Base-by-base conservation (phyloP, 2,797 vertebrate genomes). In the Sardinella longiceps region DNA sequence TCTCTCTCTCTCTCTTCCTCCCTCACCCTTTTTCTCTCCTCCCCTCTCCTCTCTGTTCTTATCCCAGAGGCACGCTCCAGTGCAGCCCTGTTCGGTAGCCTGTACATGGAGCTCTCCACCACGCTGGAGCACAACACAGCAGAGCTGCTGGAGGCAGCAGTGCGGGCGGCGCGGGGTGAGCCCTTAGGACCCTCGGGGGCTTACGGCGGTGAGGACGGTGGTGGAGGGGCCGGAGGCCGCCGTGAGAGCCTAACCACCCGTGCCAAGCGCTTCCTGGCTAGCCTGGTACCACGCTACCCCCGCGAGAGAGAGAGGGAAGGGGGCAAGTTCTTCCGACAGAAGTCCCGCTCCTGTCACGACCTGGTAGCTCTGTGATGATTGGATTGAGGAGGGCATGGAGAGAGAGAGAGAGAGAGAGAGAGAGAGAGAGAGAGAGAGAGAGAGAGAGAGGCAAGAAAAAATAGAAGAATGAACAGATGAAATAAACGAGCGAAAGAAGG, bases 261-360 rank as follows among this genome's bases (percentile, higher is more conserved):
- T 23, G 96, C 96, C 83, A 96, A 96, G 85, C 96, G 97, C n/a
- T 96, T 97, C 92, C 94, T 97, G 81, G 94, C 96, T 82, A 96
- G 92, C 90, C 91, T 97, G 83, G 95, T 97, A 89, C 96, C 96
- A 0, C 95, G 96, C n/a, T 92, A 94, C 86, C 94, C 89, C 0
- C 91, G 94, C 23, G 94, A 94, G 81, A 86, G 84, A 33, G 87
- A 89, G 50, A 84, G 92, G 39, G 94, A 94, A 12, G 92, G 82
- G 66, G 94, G 95, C 88, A 95, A 94, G 89, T 96, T 97, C 91
- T 94, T 97, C 91, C 95, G 96, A 90, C 96, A 97, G 89, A 96
- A 97, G 89, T 97, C 97, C 60, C 95, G 96, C 88, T 97, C 97
- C 0, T 97, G 97, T 87, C 96, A 97, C n/a, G 97, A 97, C 91